Percentiles rank a stretch among this genome's conserved stretches.
Evolutionary conservation across 2,888 invertebrate species (phyloP).

Genomic region (Pandemis corylana): DNA sequence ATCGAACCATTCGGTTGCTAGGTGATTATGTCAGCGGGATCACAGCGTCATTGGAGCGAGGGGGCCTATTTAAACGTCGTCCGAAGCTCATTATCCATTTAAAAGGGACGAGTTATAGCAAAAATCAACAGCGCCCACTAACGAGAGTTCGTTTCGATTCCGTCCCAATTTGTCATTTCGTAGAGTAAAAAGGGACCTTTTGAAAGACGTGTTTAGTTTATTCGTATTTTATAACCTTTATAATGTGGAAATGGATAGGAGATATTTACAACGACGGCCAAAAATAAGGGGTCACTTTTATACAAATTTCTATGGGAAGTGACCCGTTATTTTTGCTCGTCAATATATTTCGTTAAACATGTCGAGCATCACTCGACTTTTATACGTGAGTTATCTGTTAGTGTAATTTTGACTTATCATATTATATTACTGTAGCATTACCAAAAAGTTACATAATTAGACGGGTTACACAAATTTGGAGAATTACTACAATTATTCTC

Average conservation of each 20-base stretch:
- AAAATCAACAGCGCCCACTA: slow-evolving; percentile 61
- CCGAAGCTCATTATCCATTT: slow-evolving; percentile 47
- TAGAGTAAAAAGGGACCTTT: slow-evolving; percentile 19
- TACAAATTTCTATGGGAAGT: no score
- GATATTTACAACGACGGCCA: neutral
- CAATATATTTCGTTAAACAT: no score
- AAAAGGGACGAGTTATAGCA: slow-evolving; percentile 51
- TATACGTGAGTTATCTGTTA: no score
- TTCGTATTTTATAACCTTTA: slow-evolving; percentile 8
- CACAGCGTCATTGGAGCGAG: slow-evolving; percentile 8
- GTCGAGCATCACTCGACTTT: no score
- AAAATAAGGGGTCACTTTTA: no score
- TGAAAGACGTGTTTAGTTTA: neutral
- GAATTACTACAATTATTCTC: no score
- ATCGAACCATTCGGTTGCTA: slow-evolving; percentile 16
- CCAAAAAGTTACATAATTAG: no score
- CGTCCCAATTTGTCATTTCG: slow-evolving; percentile 35
- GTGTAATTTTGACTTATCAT: no score
- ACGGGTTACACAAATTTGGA: no score
- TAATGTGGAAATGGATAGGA: neutral
- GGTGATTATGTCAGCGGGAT: slow-evolving; percentile 28
- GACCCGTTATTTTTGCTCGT: no score
- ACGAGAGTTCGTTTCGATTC: slow-evolving; percentile 52
- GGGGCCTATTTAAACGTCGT: slow-evolving; percentile 45
- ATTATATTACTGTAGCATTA: no score